phyloP scores from a whole-genome alignment of 2,888 invertebrate species.

The Eristalis tenax region DNA sequence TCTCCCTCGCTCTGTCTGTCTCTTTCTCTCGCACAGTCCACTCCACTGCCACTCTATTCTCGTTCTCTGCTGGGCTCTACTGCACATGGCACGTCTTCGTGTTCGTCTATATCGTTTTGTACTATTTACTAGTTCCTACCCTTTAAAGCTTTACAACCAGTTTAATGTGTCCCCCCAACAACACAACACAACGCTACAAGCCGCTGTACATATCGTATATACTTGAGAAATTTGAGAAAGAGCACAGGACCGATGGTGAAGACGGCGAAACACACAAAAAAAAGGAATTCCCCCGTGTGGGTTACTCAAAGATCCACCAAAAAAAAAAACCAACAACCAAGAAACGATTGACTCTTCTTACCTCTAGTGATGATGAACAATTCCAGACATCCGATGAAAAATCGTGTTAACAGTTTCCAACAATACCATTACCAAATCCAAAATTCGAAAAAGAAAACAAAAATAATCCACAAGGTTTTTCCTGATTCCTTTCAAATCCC shows the following conservation, averaged over 20 bases:
- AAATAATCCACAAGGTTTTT: conserved; percentile 44
- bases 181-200: conserved; percentile 3
- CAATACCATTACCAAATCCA: conserved; percentile 20
- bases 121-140: conserved; percentile 51
- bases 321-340: background rate
- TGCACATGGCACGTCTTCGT: background rate
- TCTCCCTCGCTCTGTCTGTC: too few species aligned
- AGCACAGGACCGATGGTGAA: background rate
- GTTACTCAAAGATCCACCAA: background rate
- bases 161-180: conserved; percentile 24
- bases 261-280: background rate
- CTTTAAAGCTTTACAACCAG: conserved; percentile 42
- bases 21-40: background rate
- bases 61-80: background rate
- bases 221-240: background rate
- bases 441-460: conserved; percentile 10
- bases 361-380: conserved; percentile 3
- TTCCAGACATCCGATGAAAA: background rate
- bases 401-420: background rate
- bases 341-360: conserved; percentile 33
- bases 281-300: background rate
- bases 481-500: conserved; percentile 11
- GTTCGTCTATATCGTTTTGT: conserved; percentile 13
- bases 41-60: background rate
- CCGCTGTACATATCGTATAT: background rate